Base-by-base conservation (phyloP, 2,888 invertebrate genomes). In the Pristionchus japonicus region DNA sequence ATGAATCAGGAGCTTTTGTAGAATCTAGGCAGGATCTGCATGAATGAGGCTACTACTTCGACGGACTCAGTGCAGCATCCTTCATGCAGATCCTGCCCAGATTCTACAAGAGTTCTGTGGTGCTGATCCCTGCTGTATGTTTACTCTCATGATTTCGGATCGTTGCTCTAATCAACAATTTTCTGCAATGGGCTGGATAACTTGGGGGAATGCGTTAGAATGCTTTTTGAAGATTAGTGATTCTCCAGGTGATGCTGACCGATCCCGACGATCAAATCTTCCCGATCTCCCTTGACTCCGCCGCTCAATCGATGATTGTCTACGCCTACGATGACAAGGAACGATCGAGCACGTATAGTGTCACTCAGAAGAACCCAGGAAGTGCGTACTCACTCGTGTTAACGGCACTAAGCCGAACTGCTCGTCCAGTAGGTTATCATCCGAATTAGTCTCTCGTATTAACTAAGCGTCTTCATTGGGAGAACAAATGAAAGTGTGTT, bases 61-160 rank as follows among this genome's bases (percentile, higher is more conserved):
- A 77, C 15, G 77, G 77, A 47, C 27, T 77, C 9, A 4, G 13
- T 3, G 43, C 47, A 13, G 23, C 43, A 1, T 23, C 77, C 1
- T 77, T 77, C 77, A 77, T 77, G 77, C 77, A 77, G 27, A 47
- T 77, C 9, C 77, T 77, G 0, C 77, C 77, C 15, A 43, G 77
- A 1, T 27, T 77, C 43, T 77, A 77, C 27, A 77, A 77, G 77
- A 77, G 77, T 11, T 77, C 77, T 1, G 13, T 77, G 0, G 77
- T 77, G 6, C 70, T 74, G 6, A 43, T 77, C 27, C 77, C 77
- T 3, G 77, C 77, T 23, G 43, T n/a, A n/a, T n/a, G n/a, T n/a
- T n/a, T n/a, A n/a, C n/a, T n/a, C n/a, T n/a, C n/a, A n/a, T n/a
- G n/a, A n/a, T n/a, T n/a, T n/a, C n/a, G n/a, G n/a, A n/a, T n/a